Evolutionary conservation across 1,140 invertebrate species (phyloP).

Genomic region (Armadillidium nasatum): DNA sequence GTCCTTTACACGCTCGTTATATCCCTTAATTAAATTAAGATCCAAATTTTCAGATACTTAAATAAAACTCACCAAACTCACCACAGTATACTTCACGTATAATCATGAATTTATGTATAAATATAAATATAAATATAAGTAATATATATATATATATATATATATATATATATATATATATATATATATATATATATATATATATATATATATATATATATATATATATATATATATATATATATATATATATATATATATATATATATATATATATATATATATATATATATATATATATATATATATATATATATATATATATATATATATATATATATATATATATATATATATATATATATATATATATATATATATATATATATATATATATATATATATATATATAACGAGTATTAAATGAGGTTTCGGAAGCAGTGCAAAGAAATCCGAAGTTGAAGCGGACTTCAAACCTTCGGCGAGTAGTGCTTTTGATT

Average conservation of each 20-base stretch:
- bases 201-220: not conserved
- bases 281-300: not conserved
- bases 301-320: slow-evolving; percentile 14
- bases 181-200: slow-evolving; percentile 14
- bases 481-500: not conserved
- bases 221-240: slow-evolving; percentile 12
- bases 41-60: too few relatives aligned
- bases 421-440: slow-evolving; percentile 1
- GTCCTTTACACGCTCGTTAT: too few relatives aligned
- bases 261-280: not conserved
- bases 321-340: slow-evolving; percentile 10
- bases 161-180: slow-evolving; percentile 14
- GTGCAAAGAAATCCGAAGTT: not conserved
- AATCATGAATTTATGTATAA: not conserved
- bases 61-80: too few relatives aligned
- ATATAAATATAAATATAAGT: not conserved
- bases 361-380: slow-evolving; percentile 15
- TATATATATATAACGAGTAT: not conserved
- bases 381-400: slow-evolving; percentile 5
- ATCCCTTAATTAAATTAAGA: too few relatives aligned
- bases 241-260: not conserved
- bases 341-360: slow-evolving; percentile 14
- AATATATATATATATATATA: not conserved
- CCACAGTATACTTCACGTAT: not conserved
- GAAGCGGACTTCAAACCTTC: not conserved